Conservation (phyloP, 2,113 vertebrate species). For the Empidonax alnorum region DNA sequence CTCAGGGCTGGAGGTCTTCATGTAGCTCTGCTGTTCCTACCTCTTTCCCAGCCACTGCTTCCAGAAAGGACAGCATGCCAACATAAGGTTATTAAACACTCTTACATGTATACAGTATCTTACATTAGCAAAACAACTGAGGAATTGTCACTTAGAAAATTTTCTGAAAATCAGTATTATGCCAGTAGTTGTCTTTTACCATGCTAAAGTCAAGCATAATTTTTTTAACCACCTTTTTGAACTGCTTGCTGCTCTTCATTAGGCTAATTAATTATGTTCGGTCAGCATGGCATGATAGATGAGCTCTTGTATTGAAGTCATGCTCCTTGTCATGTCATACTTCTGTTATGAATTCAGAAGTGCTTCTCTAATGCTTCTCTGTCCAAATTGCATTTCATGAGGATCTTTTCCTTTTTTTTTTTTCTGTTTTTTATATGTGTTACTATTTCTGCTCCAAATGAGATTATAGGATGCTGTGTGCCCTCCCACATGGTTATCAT, state of each 20-base stretch:
- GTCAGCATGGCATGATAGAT: background rate
- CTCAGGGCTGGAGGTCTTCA: background rate
- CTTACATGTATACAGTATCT: background rate
- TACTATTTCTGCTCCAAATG: background rate
- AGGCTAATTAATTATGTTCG: background rate
- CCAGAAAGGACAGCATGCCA: background rate
- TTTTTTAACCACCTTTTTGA: background rate
- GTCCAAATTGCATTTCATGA: background rate
- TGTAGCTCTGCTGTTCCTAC: background rate
- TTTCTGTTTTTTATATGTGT: background rate
- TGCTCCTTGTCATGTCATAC: background rate
- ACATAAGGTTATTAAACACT: background rate
- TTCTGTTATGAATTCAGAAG: background rate
- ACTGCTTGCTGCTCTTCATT: background rate
- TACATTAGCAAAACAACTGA: background rate
- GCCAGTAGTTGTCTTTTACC: background rate
- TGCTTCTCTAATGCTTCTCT: background rate
- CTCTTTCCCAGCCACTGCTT: background rate
- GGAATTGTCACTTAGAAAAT: background rate
- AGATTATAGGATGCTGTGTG: background rate
- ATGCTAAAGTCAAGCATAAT: background rate
- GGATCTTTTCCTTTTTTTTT: background rate
- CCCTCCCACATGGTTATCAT: background rate
- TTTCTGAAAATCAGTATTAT: background rate
- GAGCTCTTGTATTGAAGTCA: background rate